phyloP scores from a whole-genome alignment of 2,113 vertebrate species.

The Phodopus roborovskii region DNA sequence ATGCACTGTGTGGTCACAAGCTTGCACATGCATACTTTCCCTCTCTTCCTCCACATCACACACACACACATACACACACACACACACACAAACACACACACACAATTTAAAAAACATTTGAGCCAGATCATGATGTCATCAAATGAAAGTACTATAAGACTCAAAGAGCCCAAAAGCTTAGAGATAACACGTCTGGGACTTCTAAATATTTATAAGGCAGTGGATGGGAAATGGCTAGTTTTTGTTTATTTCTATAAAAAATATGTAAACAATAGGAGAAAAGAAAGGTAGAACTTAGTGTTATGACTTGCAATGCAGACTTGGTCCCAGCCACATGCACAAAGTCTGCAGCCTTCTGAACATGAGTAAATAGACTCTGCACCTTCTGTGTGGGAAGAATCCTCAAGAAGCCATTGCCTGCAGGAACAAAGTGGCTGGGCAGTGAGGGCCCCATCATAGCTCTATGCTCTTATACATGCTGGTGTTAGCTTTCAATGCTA shows the following conservation, averaged over 20 bases:
- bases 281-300: neutral
- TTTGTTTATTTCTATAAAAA: neutral
- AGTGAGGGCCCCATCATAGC: neutral
- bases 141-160: conserved; percentile 28
- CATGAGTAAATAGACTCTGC: neutral
- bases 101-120: neutral
- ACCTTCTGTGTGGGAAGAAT: neutral
- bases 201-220: neutral
- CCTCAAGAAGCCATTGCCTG: neutral
- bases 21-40: neutral
- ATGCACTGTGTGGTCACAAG: neutral
- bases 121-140: neutral
- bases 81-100: neutral
- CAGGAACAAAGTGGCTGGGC: neutral
- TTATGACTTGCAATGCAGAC: neutral
- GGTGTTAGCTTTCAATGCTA: neutral
- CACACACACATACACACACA: neutral
- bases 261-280: neutral
- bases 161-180: neutral
- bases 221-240: neutral
- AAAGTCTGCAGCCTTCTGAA: neutral
- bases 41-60: neutral
- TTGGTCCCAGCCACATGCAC: neutral
- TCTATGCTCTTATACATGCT: neutral
- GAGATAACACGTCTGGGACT: neutral